Conservation (phyloP, 2,888 invertebrate species). For the Eristalis arbustorum region DNA sequence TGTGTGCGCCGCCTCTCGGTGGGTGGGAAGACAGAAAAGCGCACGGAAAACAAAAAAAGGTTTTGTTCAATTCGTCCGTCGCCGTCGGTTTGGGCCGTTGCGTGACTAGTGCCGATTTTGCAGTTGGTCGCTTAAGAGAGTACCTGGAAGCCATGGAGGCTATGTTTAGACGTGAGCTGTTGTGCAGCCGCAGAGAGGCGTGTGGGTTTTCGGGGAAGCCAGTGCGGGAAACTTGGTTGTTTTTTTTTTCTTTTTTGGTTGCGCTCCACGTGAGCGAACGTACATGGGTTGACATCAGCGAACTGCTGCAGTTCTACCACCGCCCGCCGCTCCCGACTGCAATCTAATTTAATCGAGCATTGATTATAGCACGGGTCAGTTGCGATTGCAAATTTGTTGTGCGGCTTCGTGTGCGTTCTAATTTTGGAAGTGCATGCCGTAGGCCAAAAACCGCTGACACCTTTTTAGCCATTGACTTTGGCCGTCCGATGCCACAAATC, state of each 20-base stretch:
- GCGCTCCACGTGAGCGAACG: neutral
- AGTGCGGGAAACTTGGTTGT: neutral
- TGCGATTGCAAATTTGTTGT: constrained; percentile 23
- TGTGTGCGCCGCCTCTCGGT: neutral
- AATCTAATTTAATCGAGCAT: constrained; percentile 15
- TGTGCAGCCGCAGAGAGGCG: neutral
- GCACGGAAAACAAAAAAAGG: neutral
- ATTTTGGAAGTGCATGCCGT: constrained; percentile 9
- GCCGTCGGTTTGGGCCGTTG: no score
- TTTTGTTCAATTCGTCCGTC: constrained; percentile 15
- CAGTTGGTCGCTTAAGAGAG: constrained; percentile 23
- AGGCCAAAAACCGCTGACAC: constrained; percentile 29
- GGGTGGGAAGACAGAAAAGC: neutral
- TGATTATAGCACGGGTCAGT: constrained; percentile 30
- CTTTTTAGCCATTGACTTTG: constrained; percentile 37
- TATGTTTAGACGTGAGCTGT: constrained; percentile 49
- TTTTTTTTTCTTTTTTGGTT: neutral
- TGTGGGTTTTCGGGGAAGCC: constrained; percentile 4
- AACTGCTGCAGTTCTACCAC: neutral
- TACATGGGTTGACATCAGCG: neutral
- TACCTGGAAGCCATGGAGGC: constrained; percentile 27
- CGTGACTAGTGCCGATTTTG: constrained; percentile 55
- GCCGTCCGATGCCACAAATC: constrained; percentile 28
- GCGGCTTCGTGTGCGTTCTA: constrained; percentile 28
- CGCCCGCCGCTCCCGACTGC: neutral